phyloP scores from a whole-genome alignment of 2,888 invertebrate genomes.

The Pyrocoelia pectoralis region DNA sequence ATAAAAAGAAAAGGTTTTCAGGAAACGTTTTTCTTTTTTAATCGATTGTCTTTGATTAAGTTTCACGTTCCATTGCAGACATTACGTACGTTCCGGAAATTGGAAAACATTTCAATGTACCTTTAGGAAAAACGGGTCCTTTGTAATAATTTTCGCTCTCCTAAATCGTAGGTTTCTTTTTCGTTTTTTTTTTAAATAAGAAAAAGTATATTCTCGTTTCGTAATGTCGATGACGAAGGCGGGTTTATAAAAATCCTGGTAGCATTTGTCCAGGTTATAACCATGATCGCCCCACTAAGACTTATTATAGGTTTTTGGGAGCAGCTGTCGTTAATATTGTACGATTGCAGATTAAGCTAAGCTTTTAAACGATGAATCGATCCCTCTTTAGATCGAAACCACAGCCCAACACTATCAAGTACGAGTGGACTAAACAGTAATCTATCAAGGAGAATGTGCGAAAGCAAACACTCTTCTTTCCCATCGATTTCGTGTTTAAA shows the following conservation, averaged over 20 bases:
- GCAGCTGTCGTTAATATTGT: background rate
- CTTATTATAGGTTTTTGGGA: background rate
- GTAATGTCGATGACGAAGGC: too few species aligned
- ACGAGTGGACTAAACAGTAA: too few species aligned
- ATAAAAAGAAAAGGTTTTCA: background rate
- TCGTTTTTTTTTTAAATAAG: too few species aligned
- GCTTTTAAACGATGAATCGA: background rate
- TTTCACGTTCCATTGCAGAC: background rate
- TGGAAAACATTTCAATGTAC: background rate
- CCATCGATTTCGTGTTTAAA: slow-evolving; percentile 1
- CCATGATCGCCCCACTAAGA: slow-evolving; percentile 6
- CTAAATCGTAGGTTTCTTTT: background rate
- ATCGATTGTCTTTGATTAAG: background rate
- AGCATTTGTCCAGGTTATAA: slow-evolving; percentile 5
- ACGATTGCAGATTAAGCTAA: background rate
- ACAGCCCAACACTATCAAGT: too few species aligned
- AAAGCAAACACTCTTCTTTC: background rate
- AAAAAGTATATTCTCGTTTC: too few species aligned
- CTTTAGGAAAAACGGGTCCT: background rate
- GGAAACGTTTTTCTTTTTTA: background rate
- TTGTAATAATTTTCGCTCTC: background rate
- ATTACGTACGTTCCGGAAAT: background rate
- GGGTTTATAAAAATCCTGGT: background rate
- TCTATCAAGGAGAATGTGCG: too few species aligned
- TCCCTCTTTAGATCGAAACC: background rate